Conservation (phyloP, 1,140 invertebrate species). For the Drosophila trapezifrons region DNA sequence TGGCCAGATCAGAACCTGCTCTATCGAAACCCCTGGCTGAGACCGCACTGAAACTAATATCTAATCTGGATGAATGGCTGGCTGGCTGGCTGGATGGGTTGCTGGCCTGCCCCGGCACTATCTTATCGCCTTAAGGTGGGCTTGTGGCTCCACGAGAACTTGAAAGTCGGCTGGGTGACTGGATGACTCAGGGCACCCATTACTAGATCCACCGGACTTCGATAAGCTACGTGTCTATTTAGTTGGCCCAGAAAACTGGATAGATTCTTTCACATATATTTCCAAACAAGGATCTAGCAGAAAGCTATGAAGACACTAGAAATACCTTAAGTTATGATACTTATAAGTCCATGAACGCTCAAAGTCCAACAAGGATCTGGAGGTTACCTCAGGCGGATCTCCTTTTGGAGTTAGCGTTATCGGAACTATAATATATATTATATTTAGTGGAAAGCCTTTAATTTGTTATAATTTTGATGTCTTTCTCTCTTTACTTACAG, state of each 20-base stretch:
- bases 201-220: conserved; percentile 13
- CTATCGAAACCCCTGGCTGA: conserved; percentile 34
- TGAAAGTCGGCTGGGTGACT: conserved; percentile 22
- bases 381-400: no score
- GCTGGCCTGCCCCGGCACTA: conserved; percentile 42
- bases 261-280: background rate
- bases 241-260: background rate
- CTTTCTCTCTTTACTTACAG: no score
- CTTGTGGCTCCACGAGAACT: conserved; percentile 70
- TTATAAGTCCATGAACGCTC: no score
- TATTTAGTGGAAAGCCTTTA: no score
- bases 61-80: conserved; percentile 59
- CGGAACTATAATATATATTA: no score
- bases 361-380: no score
- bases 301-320: background rate
- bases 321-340: background rate
- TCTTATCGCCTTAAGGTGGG: conserved; percentile 79
- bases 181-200: conserved; percentile 22
- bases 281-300: background rate
- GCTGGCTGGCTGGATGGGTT: conserved; percentile 30
- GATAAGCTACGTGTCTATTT: conserved; percentile 15
- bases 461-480: no score
- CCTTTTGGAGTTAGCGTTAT: no score
- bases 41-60: conserved; percentile 54
- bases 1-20: conserved; percentile 32